Evolutionary conservation across 2,113 vertebrate species (phyloP).

Genomic region (Psilopsiagon aurifrons): DNA sequence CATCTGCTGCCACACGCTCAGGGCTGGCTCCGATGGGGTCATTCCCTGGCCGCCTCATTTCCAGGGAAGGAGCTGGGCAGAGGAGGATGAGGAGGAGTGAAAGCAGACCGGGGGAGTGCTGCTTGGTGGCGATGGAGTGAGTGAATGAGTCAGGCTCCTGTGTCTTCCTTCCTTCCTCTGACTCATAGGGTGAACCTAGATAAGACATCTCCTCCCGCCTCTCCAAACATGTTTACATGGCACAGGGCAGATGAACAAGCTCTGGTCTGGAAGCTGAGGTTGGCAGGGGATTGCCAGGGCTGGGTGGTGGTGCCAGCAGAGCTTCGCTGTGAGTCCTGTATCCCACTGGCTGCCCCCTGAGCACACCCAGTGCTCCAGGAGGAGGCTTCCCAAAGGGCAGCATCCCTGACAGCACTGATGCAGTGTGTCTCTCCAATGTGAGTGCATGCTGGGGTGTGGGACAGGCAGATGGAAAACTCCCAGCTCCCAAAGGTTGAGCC

Average conservation of each 20-base stretch:
- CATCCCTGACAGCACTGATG: background rate
- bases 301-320: fast-evolving
- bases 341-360: background rate
- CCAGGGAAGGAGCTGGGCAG: background rate
- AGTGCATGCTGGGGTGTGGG: fast-evolving
- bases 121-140: background rate
- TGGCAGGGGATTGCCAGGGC: background rate
- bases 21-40: background rate
- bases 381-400: background rate
- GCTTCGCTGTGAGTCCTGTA: background rate
- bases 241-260: background rate
- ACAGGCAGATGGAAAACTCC: background rate
- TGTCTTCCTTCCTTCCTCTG: background rate
- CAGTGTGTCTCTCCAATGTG: fast-evolving
- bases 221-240: background rate
- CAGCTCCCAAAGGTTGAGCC: background rate
- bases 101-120: background rate
- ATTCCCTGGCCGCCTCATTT: fast-evolving
- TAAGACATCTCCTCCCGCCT: background rate
- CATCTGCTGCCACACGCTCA: fast-evolving
- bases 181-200: background rate
- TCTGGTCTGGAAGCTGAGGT: background rate
- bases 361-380: background rate
- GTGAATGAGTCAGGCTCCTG: background rate
- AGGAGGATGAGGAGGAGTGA: background rate